Base-by-base conservation (phyloP, 1,140 invertebrate species). In the Stenopsyche tienmushanensis region DNA sequence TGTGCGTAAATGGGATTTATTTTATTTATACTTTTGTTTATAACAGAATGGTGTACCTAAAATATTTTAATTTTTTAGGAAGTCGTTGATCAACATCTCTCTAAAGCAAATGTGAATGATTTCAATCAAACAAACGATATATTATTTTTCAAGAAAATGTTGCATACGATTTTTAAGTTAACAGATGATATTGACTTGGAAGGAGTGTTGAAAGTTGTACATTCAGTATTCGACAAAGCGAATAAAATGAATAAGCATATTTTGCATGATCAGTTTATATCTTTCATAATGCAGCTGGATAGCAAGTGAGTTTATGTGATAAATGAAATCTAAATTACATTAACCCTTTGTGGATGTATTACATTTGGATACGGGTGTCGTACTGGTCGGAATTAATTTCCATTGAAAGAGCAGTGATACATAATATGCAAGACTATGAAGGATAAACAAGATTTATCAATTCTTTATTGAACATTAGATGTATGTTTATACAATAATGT, bases 1-100 rank as follows among this genome's bases (percentile, higher is more conserved):
- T n/a, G n/a, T n/a, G 20, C 13, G 55, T 58, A 58, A 41, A 58
- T 44, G 9, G n/a, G n/a, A 9, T 52, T 52, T n/a, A n/a, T 18
- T 45, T 45, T 18, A 45, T 45, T 9, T 8, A 18, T 45, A 50
- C 17, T 18, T 3, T 50, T 5, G 17, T 50, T 50, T 2, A 18
- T 55, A 26, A 26, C 29, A 55, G 25, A 55, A 34, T 18, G 18
- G 20, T 34, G 20, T 55, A 13, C 13, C 13, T 18, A n/a, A 55
- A 26, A 55, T n/a, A 55, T 34, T 5, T 55, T 1, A 20, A 34
- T n/a, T 1, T 34, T 18, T 34, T 34, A 15, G n/a, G 23, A 15
- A n/a, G 3, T 39, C 10, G 26, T 20, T 8, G n/a, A 55, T 15
- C 29, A 26, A 34, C 39, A 25, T 3, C 3, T 25, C 9, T 10